These are phyloP conservation scores for Malurus alboscapulatus DNA, from an alignment of 2,113 vertebrate genomes.

Conservation along the genomic window DNA sequence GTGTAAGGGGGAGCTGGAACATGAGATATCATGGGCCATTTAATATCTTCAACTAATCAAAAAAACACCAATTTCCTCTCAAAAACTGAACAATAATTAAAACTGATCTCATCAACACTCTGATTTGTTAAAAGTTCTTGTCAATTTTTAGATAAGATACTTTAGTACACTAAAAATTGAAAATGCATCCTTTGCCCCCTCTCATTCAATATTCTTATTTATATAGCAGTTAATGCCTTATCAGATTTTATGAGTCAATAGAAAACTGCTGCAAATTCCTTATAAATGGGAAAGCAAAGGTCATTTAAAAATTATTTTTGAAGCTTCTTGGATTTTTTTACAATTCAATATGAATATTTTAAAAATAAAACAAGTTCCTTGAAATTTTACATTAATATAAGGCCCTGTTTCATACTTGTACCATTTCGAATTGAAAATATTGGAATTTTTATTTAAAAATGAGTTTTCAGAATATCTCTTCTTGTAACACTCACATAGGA, in stretches of 20 bases:
- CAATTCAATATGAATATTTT: not conserved
- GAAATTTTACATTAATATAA: not conserved
- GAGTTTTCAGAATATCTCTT: not conserved
- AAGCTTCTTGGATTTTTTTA: not conserved
- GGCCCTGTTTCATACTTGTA: not conserved
- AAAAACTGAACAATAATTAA: not conserved
- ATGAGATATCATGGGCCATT: not conserved
- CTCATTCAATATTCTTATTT: not conserved
- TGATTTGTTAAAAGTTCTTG: not conserved
- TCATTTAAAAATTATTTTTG: not conserved
- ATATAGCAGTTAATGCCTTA: not conserved
- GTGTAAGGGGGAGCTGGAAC: not conserved
- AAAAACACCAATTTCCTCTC: not conserved
- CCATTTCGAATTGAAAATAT: not conserved
- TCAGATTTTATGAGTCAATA: not conserved
- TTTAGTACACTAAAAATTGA: not conserved
- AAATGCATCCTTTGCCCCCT: not conserved
- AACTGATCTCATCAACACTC: not conserved
- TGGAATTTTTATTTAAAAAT: not conserved
- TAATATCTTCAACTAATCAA: not conserved
- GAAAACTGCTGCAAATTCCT: fast-evolving
- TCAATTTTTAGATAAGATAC: not conserved
- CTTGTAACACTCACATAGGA: not conserved
- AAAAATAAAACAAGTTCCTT: not conserved
- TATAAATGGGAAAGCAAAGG: not conserved